Percentiles rank a stretch among this genome's conserved stretches.
These are phyloP conservation scores for Podabrus alpinus DNA, from an alignment of 2,888 invertebrate genomes.

Conservation along the genomic window DNA sequence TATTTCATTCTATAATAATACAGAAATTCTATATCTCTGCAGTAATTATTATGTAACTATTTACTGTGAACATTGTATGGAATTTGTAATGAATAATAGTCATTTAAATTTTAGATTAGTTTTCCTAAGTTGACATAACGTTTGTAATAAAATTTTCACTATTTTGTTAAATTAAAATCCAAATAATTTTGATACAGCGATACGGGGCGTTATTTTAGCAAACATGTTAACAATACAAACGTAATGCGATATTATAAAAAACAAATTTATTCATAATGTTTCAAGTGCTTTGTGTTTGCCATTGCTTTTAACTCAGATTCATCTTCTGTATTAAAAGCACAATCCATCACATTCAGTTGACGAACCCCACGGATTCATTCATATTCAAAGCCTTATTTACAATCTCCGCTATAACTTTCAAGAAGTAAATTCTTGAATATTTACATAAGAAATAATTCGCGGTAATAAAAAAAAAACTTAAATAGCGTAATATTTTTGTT, in stretches of 20 bases:
- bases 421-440: background rate
- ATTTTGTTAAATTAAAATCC: background rate
- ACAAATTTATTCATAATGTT: background rate
- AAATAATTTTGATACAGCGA: background rate
- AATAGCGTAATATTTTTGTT: slow-evolving; percentile 7
- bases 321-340: slow-evolving; percentile 6
- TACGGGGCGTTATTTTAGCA: background rate
- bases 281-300: slow-evolving; percentile 6
- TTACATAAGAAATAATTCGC: background rate
- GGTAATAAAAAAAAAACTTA: background rate
- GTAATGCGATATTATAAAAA: background rate
- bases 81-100: too few species aligned
- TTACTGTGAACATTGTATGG: too few species aligned
- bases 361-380: slow-evolving; percentile 9
- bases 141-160: background rate
- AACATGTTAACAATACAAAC: background rate
- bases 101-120: too few species aligned
- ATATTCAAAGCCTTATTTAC: slow-evolving; percentile 9
- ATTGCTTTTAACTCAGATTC: slow-evolving; percentile 9
- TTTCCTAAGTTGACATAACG: too few species aligned
- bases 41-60: too few species aligned
- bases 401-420: background rate
- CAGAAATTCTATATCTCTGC: too few species aligned
- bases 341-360: slow-evolving; percentile 14
- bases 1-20: too few species aligned